phyloP scores from a whole-genome alignment of 2,888 invertebrate species.

The Papilio protenor region DNA sequence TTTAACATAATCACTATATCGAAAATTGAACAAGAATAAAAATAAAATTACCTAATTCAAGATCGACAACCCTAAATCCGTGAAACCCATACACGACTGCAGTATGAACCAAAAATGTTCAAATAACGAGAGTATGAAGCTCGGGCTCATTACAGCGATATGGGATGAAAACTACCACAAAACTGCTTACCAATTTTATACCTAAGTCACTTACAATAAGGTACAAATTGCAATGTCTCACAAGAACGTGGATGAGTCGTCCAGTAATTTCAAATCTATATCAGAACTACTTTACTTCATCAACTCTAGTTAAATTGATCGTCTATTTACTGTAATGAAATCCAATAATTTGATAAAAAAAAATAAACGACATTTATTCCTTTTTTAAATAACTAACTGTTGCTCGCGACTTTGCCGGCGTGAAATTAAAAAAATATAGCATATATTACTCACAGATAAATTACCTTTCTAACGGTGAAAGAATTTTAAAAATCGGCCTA shows the following conservation, averaged over 20 bases:
- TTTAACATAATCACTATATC: too few species aligned
- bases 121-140: conserved; percentile 12
- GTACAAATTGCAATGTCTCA: neutral
- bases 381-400: too few species aligned
- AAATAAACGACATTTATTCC: too few species aligned
- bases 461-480: too few species aligned
- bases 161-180: neutral
- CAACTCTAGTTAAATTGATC: neutral
- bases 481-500: too few species aligned
- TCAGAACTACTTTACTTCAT: neutral
- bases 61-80: conserved; percentile 10
- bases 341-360: too few species aligned
- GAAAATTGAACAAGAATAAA: neutral
- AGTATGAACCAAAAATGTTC: conserved; percentile 29
- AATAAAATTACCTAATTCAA: neutral
- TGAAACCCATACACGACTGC: neutral
- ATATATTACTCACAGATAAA: too few species aligned
- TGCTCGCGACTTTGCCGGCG: too few species aligned
- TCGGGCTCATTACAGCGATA: conserved; percentile 8
- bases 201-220: neutral
- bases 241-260: neutral
- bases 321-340: neutral
- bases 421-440: too few species aligned
- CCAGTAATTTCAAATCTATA: neutral
- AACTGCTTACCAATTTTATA: conserved; percentile 1